Evolutionary conservation across 2,797 vertebrate genomes (phyloP).

Genomic region (Crossoptilon crossoptilon): DNA sequence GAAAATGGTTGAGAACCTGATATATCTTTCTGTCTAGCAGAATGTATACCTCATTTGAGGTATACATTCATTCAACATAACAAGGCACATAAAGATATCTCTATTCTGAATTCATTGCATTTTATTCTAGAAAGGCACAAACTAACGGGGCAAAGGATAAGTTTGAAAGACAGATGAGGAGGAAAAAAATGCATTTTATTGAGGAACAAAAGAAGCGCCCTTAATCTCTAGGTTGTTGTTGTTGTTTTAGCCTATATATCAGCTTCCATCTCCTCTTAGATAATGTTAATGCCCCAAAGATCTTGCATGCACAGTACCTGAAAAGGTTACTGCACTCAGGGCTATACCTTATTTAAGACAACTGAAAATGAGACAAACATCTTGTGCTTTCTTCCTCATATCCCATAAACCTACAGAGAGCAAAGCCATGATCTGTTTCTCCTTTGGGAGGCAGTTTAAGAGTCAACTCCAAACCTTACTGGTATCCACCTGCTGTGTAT

Average conservation of each 20-base stretch:
- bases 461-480: constrained; percentile 21
- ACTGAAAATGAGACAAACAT: neutral
- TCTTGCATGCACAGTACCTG: neutral
- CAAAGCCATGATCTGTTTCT: neutral
- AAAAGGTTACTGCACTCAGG: neutral
- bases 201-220: neutral
- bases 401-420: neutral
- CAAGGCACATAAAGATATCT: neutral
- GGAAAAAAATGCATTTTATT: neutral
- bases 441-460: neutral
- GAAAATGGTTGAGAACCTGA: neutral
- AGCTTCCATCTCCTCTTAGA: neutral
- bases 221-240: neutral
- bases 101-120: neutral
- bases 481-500: constrained; percentile 26
- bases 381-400: neutral
- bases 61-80: neutral
- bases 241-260: neutral
- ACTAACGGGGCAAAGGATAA: neutral
- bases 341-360: neutral
- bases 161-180: neutral
- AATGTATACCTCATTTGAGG: neutral
- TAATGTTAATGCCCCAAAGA: neutral
- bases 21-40: neutral
- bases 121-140: neutral